Base-by-base conservation (phyloP, 2,888 invertebrate species). In the Mesorhabditis belari region DNA sequence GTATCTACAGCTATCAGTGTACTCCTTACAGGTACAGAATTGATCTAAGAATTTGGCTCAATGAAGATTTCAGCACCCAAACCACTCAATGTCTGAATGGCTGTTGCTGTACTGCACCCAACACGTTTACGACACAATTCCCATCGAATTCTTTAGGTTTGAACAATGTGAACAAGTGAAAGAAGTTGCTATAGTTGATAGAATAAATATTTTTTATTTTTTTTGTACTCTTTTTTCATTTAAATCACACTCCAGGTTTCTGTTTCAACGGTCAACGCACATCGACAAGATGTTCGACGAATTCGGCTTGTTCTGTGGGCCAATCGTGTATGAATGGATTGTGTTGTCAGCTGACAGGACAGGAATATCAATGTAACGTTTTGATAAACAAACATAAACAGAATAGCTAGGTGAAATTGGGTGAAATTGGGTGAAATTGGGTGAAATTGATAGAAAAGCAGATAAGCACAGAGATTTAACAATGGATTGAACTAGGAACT, bases 321-420 rank as follows among this genome's bases (percentile, higher is more conserved):
- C 72, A 75, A 55, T 66, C 67, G 3, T 76, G 76, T 57, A 64
- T 75, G 5, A 76, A 76, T 58, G 73, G 66, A 35, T 17, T 76
- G 21, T 76, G 76, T 54, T 76, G 76, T 56, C 62, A 66, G 24
- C 68, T 69, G 4, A 74, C 76, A 3, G 76, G 76, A 23, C 63
- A 70, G 50, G 76, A 76, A 56, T 76, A 35, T 35, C 44, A 21
- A 27, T 6, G n/a, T 27, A 1, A 54, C 25, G 2, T 23, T 4
- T n/a, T 17, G 44, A 35, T 9, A 35, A n/a, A 35, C 12, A 35
- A n/a, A 35, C 12, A 35, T 9, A 35, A n/a, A 35, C 12, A 1
- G 44, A 35, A n/a, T 1, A n/a, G n/a, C 12, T 17, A 17, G 17
- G 35, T 35, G 44, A 35, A n/a, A 35, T 9, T 17, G 44, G n/a